phyloP scores from a whole-genome alignment of 2,888 invertebrate species.

The Acrobasis suavella region DNA sequence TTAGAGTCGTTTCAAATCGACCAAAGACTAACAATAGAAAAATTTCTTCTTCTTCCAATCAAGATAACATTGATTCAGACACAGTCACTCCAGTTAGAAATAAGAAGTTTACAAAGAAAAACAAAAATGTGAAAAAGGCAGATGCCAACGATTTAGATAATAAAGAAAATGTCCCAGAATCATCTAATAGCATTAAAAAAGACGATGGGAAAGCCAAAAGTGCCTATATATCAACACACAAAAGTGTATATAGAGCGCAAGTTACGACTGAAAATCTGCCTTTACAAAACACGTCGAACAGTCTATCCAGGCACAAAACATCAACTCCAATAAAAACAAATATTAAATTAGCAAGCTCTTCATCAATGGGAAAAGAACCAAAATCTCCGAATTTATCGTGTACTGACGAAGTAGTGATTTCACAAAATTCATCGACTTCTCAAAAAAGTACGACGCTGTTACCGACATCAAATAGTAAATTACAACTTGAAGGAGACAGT shows the following conservation, averaged over 20 bases:
- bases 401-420: background rate
- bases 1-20: constrained; percentile 46
- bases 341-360: constrained; percentile 36
- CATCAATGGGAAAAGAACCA: constrained; percentile 38
- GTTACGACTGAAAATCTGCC: constrained; percentile 42
- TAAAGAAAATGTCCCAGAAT: constrained; percentile 63
- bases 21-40: constrained; percentile 42
- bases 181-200: constrained; percentile 41
- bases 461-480: constrained; percentile 1
- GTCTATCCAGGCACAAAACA: constrained; percentile 42
- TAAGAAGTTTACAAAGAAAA: constrained; percentile 50
- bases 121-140: constrained; percentile 42
- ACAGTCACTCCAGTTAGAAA: constrained; percentile 42
- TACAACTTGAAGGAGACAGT: background rate
- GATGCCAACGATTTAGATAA: constrained; percentile 44
- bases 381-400: background rate
- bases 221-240: constrained; percentile 43
- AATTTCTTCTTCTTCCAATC: constrained; percentile 47
- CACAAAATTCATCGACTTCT: background rate
- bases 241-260: constrained; percentile 52
- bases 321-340: constrained; percentile 44
- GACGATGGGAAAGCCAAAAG: constrained; percentile 39
- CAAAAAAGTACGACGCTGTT: background rate
- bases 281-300: constrained; percentile 37
- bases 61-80: constrained; percentile 50